Base-by-base conservation (phyloP, 2,888 invertebrate species). In the Schizotus pectinicornis region DNA sequence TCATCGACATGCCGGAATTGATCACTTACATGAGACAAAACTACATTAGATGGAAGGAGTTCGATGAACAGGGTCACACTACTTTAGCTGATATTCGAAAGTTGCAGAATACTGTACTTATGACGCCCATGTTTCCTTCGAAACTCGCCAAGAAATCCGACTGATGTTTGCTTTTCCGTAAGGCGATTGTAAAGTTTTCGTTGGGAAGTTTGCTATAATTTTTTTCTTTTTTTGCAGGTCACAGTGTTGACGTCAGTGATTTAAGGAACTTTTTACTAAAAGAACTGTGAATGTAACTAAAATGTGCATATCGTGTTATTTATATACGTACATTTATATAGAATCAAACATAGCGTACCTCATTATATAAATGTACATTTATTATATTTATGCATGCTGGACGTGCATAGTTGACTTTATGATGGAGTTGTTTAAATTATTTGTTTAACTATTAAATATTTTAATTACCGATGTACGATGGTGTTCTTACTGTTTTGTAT, bases 1-100 rank as follows among this genome's bases (percentile, higher is more conserved):
- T 95, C 80, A 90, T 95, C 75, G 94, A 95, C 78, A 91, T 95
- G 86, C 95, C 95, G 0, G 95, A 95, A 79, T 82, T 96, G 66
- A 88, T 95, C 63, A 85, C 86, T 8, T 88, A 92, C 79, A 90
- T 96, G 81, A 86, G 91, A 69, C 84, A 83, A 73, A 97, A 97
- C 81, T 94, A 95, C 81, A 85, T 89, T 54, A 92, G 91, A 77
- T 97, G 97, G 96, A 92, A 92, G 74, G 92, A 93, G 70, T 85
- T 88, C 69, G 89, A 90, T 74, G 90, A 90, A 62, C 88, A 89
- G 64, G 90, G 90, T 46, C 86, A 89, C 67, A 87, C 88, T 59
- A 89, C 90, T 5, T 72, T 90, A 64, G 86, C 85, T 22, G 91
- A 91, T 72, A 86, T 91, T 47, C 83, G 84, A 69, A 81, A 82